Base-by-base conservation (phyloP, 2,888 invertebrate species). In the Coenonympha arcania region DNA sequence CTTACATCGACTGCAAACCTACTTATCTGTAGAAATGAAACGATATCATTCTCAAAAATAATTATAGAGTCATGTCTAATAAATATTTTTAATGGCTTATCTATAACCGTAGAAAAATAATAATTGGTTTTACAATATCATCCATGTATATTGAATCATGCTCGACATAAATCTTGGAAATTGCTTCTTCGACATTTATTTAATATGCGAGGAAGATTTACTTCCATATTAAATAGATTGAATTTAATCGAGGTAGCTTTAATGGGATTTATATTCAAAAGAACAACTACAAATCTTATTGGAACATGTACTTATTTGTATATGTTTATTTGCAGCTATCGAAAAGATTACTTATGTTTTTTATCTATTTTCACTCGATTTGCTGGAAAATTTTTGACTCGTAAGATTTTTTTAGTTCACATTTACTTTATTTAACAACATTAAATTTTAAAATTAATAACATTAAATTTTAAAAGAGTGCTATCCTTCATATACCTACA, bases 171-270 rank as follows among this genome's bases (percentile, higher is more conserved):
- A 83, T 81, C 78, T 66, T 65, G 63, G 58, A 65, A 71, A 68
- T 73, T 72, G 69, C 64, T 69, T 53, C 61, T 60, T 74, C 61
- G 75, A 77, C 80, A 68, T 78, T 80, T 75, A 80, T 82, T 84
- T 82, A 82, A 84, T 81, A 83, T 76, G 77, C 76, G 73, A 75
- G 68, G 73, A 79, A 81, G 82, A 83, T 84, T 84, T 82, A 85
- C 78, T 73, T 76, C 69, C 69, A 68, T 64, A 67, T 69, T 68
- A 75, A 76, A 79, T 79, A 75, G 76, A 79, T 79, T 82, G 80
- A 81, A 83, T 83, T 81, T 79, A 84, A 84, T 82, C 71, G 79
- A 67, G 68, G 66, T 66, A 63, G 49, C 68, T 64, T 69, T 78
- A 80, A 76, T 77, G 69, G 76, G 68, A 64, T 75, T 73, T 73